Base-by-base conservation (phyloP, 2,113 vertebrate species). In the Acanthisitta chloris region DNA sequence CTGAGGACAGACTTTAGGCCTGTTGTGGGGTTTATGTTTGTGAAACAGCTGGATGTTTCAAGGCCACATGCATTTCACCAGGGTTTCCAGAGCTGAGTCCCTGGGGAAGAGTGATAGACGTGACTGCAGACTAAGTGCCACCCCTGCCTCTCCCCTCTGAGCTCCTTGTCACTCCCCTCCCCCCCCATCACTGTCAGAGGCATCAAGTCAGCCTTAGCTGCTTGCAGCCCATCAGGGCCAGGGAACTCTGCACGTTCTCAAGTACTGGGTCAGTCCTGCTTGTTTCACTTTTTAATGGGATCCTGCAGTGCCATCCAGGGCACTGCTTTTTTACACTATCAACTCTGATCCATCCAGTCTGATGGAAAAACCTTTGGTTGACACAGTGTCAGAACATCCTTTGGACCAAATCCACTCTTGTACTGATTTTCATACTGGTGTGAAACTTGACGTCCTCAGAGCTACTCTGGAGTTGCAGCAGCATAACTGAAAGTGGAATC, bases 201-300 rank as follows among this genome's bases (percentile, higher is more conserved):
- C 43, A 66, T 38, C 45, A 11, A 28, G 43, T 42, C 65, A 46
- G 51, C 55, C 58, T 34, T 19, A 17, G 12, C 14, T 67, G 51
- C 0, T 0, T 18, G 34, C 38, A 69, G 13, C 36, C 16, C 0
- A 0, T 26, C 1, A 4, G 29, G 43, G 34, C 18, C 2, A 0
- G 45, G 33, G n/a, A 85, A 12, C 10, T 42, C 34, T 28, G 64
- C 51, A 6, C 40, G 57, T 90, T 15, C 43, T 81, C 21, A 9
- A 45, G 24, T 19, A 10, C 16, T 76, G 58, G 70, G 74, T n/a
- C 40, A 52, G 58, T 40, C 21, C 14, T 38, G 14, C 45, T 71
- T 51, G 40, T 61, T 82, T 61, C 21, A 6, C 8, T 13, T 64
- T 70, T 52, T 6, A 31, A 12, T 34, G 69, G 54, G 49, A 90